Evolutionary conservation across 2,888 invertebrate species (phyloP).

Genomic region (Andrena trimmerana): DNA sequence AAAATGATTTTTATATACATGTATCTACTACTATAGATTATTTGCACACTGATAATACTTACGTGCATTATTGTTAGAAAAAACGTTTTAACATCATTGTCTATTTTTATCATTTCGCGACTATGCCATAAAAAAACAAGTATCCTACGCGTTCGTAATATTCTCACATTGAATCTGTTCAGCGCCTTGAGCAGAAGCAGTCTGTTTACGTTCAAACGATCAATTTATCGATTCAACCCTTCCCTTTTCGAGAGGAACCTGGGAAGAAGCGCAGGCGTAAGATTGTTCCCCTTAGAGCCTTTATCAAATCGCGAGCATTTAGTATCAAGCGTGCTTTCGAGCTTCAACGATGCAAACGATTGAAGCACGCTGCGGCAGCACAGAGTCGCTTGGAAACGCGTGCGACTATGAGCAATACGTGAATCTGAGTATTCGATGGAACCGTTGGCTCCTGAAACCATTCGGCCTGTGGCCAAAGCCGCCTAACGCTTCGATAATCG

Average conservation of each 20-base stretch:
- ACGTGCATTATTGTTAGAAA: no score
- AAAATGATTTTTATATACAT: no score
- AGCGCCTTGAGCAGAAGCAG: neutral
- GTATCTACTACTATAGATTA: no score
- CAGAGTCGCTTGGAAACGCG: neutral
- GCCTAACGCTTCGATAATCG: neutral
- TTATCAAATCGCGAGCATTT: no score
- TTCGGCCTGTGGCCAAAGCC: slow-evolving; percentile 72
- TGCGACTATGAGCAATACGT: slow-evolving; percentile 21
- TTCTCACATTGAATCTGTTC: neutral
- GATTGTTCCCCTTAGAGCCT: no score
- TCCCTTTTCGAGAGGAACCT: neutral
- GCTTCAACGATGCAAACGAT: slow-evolving; percentile 11
- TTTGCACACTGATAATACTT: no score
- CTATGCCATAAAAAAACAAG: no score
- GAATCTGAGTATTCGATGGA: slow-evolving; percentile 63
- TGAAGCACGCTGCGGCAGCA: neutral
- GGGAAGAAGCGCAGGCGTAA: slow-evolving; percentile 27
- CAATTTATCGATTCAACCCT: neutral
- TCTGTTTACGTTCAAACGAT: neutral
- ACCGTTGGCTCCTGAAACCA: slow-evolving; percentile 67
- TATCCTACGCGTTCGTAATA: no score
- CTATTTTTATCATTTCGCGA: no score
- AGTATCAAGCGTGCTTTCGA: slow-evolving; percentile 4
- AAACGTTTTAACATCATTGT: no score